A percentile compares a stretch with the other conserved stretches of the same genome.
Evolutionary conservation across 2,113 vertebrate species (phyloP).

Genomic region (Pagrus major): DNA sequence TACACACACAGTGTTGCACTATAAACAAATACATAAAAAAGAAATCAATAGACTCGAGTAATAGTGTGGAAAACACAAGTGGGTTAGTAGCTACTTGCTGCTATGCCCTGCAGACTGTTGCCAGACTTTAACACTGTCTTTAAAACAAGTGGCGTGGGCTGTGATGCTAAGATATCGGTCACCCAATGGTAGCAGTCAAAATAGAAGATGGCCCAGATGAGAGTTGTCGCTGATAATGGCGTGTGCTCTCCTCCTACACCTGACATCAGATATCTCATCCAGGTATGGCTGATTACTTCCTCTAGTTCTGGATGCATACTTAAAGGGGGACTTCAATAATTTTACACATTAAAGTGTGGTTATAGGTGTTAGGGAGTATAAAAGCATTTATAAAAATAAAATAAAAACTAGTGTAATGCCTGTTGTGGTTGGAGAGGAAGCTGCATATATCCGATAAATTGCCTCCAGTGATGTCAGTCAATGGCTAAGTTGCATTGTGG

Average conservation of each 20-base stretch:
- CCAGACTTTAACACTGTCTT: not conserved
- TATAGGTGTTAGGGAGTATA: no score
- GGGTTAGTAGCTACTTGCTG: not conserved
- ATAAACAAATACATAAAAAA: not conserved
- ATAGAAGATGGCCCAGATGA: not conserved
- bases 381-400: no score
- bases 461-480: no score
- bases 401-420: no score
- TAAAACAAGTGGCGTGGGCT: not conserved
- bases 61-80: not conserved
- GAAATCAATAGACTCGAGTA: not conserved
- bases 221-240: not conserved
- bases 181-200: not conserved
- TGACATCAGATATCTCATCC: not conserved
- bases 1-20: not conserved
- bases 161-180: not conserved
- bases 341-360: no score
- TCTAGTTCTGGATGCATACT: not conserved
- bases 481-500: no score
- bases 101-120: not conserved
- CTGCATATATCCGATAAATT: no score
- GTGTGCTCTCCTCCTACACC: not conserved
- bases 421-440: no score
- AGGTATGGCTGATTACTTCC: not conserved
- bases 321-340: no score